phyloP scores from a whole-genome alignment of 2,113 vertebrate genomes.

The Oreotrochilus melanogaster region DNA sequence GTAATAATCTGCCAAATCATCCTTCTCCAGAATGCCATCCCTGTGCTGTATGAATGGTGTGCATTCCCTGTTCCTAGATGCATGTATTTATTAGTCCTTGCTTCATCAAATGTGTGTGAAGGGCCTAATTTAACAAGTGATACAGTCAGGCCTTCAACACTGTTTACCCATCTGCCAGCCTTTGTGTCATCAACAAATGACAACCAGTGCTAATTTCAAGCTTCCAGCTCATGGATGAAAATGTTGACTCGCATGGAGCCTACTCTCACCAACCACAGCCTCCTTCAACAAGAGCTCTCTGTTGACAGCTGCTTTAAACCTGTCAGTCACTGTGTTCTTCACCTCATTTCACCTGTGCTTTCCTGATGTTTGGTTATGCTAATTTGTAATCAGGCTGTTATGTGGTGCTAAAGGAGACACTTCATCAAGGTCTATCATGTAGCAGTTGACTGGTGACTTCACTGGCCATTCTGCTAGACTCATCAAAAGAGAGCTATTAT shows the following conservation, averaged over 20 bases:
- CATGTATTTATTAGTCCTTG: slow-evolving; percentile 10
- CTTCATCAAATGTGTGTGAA: slow-evolving; percentile 21
- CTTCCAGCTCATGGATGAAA: not conserved
- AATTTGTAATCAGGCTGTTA: not conserved
- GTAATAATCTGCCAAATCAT: not conserved
- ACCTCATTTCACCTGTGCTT: not conserved
- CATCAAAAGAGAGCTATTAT: not conserved
- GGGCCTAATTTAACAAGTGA: slow-evolving; percentile 32
- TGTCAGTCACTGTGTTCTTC: slow-evolving; percentile 30
- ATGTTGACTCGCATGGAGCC: not conserved
- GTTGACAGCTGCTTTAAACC: slow-evolving; percentile 45
- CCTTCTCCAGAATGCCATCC: not conserved
- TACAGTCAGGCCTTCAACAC: not conserved
- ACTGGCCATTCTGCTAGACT: not conserved
- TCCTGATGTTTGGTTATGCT: slow-evolving; percentile 18
- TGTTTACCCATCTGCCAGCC: slow-evolving; percentile 44
- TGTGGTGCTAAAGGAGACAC: not conserved
- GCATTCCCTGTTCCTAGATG: not conserved
- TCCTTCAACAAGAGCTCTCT: not conserved
- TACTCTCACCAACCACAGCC: not conserved
- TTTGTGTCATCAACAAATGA: slow-evolving; percentile 54
- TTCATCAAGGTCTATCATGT: not conserved
- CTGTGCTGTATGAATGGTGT: not conserved
- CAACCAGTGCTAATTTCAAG: not conserved
- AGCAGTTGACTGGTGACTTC: not conserved